Conservation (phyloP, 2,888 invertebrate species). For the Troglohyphantes excavatus region DNA sequence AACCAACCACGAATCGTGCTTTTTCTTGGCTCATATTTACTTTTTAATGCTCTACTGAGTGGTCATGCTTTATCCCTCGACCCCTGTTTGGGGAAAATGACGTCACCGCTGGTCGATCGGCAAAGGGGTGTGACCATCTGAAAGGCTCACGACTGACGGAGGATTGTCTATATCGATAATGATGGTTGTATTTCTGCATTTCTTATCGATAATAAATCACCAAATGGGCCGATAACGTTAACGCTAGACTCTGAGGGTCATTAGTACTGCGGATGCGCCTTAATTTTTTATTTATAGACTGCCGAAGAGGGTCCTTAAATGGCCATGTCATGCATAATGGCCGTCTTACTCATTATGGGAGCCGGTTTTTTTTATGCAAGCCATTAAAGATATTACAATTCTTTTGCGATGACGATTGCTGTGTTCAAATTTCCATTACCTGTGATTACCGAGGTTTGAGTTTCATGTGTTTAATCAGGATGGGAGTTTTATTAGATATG, state of each 20-base stretch:
- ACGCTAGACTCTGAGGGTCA: slow-evolving; percentile 18
- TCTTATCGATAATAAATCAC: slow-evolving; percentile 53
- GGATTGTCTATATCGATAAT: slow-evolving; percentile 45
- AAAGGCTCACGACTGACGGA: slow-evolving; percentile 40
- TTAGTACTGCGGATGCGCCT: not conserved
- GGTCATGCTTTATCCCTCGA: not conserved
- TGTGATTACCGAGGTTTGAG: not conserved
- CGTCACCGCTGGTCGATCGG: slow-evolving; percentile 23
- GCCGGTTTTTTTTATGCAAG: not conserved
- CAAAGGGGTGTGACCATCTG: slow-evolving; percentile 45
- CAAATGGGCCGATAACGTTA: not conserved
- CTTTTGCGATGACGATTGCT: slow-evolving; percentile 5
- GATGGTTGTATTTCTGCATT: slow-evolving; percentile 36
- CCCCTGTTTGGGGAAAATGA: not conserved
- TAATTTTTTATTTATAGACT: slow-evolving; percentile 38
- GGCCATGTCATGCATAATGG: slow-evolving; percentile 1
- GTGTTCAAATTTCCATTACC: slow-evolving; percentile 9
- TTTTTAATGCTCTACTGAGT: not conserved
- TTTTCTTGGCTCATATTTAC: not conserved
- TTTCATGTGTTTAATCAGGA: not conserved
- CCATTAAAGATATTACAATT: slow-evolving; percentile 8
- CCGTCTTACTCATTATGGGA: not conserved
- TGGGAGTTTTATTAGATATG: not conserved
- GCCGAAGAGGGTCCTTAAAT: not conserved
- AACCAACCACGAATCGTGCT: not conserved